A percentile compares a stretch with the other conserved stretches of the same genome.
Evolutionary conservation across 2,888 invertebrate genomes (phyloP).

Genomic region (Erynnis tages): DNA sequence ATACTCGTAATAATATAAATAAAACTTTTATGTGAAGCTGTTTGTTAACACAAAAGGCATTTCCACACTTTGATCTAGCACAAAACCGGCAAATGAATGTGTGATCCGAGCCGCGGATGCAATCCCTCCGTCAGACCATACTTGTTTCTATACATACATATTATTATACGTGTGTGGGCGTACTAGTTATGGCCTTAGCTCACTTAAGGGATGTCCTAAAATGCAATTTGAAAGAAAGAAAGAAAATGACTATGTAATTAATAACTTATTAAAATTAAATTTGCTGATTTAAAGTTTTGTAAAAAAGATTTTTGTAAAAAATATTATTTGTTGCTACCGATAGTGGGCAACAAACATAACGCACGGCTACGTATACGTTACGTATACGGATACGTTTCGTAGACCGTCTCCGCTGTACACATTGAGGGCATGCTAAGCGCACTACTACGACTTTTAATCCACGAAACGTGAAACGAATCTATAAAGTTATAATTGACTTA

Average conservation of each 20-base stretch:
- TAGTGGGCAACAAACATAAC: background rate
- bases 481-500: background rate
- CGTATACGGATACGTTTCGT: background rate
- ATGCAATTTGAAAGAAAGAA: no score
- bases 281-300: no score
- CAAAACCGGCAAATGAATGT: constrained; percentile 60
- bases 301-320: no score
- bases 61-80: constrained; percentile 52
- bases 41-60: constrained; percentile 36
- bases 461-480: background rate
- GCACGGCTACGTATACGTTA: no score
- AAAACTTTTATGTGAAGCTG: background rate
- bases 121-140: constrained; percentile 38
- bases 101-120: constrained; percentile 59
- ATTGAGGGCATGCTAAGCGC: background rate
- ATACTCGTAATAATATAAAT: no score
- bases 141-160: constrained; percentile 1
- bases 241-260: no score
- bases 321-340: no score
- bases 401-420: background rate
- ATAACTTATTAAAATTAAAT: no score
- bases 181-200: background rate
- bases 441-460: constrained; percentile 7
- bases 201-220: background rate
- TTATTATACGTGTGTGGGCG: background rate